Base-by-base conservation (phyloP, 1,140 invertebrate species). In the Monomorium pharaonis region DNA sequence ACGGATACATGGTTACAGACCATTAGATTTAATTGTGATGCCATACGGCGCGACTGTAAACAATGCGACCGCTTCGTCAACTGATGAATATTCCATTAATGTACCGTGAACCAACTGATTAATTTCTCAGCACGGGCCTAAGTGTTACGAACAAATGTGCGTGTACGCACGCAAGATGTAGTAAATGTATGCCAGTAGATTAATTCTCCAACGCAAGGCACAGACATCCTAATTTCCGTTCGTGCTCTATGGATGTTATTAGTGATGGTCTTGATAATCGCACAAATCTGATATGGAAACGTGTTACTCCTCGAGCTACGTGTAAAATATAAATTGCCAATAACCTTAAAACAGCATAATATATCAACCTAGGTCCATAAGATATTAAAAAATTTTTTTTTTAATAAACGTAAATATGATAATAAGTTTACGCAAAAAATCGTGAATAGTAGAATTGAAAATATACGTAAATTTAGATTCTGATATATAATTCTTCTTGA, bases 21-120 rank as follows among this genome's bases (percentile, higher is more conserved):
- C 78, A 83, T 83, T 83, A 83, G 51, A 83, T 83, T 83, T 83
- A 83, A 83, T 83, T 83, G 67, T 72, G 54, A 62, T 58, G 67
- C 49, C 37, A 37, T 47, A 83, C 67, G 37, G 51, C n/a, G 49
- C 24, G 51, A 18, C 51, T 30, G 78, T 83, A 83, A 83, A 83
- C 78, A 83, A 83, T 83, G 67, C 65, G 27, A 33, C 78, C 14
- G 37, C 67, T 74, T 21, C 37, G 78, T 72, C 78, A 58, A 83
- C 78, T 58, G 51, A 83, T 83, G 78, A 83, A 83, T 83, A 83
- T 83, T 83, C 67, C 67, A 83, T 83, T 83, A 78, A 78, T 78
- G 60, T 24, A 72, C 78, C 54, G 78, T 37, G 78, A 72, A 83
- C 67, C 54, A 69, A 72, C 51, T 83, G 78, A 83, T 83, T 83